phyloP scores from a whole-genome alignment of 2,888 invertebrate genomes.

The Orthosia cruda region DNA sequence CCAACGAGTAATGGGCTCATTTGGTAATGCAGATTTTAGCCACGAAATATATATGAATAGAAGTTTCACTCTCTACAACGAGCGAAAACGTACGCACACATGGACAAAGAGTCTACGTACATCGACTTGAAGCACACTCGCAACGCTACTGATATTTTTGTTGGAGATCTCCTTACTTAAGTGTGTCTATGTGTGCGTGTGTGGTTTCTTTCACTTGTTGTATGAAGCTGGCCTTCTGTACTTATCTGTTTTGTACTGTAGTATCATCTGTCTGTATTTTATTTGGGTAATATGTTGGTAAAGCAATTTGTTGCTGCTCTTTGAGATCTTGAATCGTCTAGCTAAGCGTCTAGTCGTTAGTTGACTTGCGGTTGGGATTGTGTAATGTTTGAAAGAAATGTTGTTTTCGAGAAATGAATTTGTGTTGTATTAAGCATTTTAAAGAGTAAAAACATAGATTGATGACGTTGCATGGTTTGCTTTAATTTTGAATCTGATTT shows the following conservation, averaged over 20 bases:
- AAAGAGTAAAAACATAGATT: too few relatives aligned
- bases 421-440: too few relatives aligned
- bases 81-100: not conserved
- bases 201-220: not conserved
- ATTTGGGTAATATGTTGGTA: conserved; percentile 33
- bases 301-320: conserved; percentile 26
- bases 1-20: conserved; percentile 54
- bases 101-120: not conserved
- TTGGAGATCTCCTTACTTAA: not conserved
- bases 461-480: not conserved
- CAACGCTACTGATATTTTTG: not conserved
- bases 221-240: not conserved
- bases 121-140: not conserved
- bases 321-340: conserved; percentile 20
- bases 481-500: not conserved
- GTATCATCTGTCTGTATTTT: conserved; percentile 15
- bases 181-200: too few relatives aligned
- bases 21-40: conserved; percentile 71
- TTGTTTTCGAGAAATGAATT: not conserved
- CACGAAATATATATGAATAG: not conserved
- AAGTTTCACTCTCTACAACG: not conserved
- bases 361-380: conserved; percentile 11
- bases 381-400: conserved; percentile 22
- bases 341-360: not conserved
- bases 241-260: conserved; percentile 15